Evolutionary conservation across 2,888 invertebrate species (phyloP).

Genomic region (Heliconius hortense): DNA sequence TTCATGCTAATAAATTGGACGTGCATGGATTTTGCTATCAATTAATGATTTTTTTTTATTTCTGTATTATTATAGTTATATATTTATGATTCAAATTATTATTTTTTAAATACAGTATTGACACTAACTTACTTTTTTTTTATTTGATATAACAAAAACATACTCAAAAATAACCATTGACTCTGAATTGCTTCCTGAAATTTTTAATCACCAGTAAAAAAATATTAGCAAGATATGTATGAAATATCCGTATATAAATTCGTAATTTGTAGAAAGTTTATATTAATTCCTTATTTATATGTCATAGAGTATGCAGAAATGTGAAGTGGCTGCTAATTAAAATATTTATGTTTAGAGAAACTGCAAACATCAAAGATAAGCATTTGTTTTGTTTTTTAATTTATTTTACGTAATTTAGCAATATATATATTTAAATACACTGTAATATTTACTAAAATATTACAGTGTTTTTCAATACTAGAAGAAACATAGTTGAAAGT

Average conservation of each 20-base stretch:
- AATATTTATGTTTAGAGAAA: neutral
- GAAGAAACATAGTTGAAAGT: neutral
- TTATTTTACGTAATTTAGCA: neutral
- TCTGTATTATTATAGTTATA: neutral
- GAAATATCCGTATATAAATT: neutral
- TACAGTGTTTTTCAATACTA: neutral
- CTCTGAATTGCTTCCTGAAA: neutral
- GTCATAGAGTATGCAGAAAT: neutral
- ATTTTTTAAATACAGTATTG: neutral
- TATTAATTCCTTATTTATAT: conserved; percentile 2
- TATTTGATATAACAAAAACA: neutral
- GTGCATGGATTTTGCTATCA: conserved; percentile 61
- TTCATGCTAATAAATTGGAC: conserved; percentile 64
- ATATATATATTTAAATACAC: neutral
- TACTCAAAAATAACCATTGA: neutral
- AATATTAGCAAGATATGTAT: neutral
- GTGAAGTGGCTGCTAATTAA: conserved; percentile 8
- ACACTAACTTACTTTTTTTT: neutral
- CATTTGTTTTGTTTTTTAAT: conserved; percentile 2
- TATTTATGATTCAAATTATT: neutral
- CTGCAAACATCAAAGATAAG: neutral
- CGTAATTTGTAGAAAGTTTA: neutral
- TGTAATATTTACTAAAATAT: too few relatives aligned
- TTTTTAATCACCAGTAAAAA: neutral
- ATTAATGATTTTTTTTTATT: conserved; percentile 45